Percentiles rank a stretch among this genome's conserved stretches.
Evolutionary conservation across 2,888 invertebrate species (phyloP).

Genomic region (Drosophila birchii): DNA sequence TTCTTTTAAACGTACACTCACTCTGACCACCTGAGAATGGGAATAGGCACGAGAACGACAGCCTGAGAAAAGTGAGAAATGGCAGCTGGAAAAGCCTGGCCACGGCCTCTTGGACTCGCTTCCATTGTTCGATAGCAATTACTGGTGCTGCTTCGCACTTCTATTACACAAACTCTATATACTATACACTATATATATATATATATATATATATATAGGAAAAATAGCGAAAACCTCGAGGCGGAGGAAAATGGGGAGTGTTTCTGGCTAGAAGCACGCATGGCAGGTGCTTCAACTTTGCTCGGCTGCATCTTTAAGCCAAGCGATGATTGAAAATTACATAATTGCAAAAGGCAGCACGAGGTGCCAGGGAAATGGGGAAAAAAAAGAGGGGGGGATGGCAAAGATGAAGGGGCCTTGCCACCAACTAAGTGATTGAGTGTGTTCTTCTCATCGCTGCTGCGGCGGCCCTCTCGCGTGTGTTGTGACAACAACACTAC

Average conservation of each 20-base stretch:
- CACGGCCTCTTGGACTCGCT: conserved; percentile 31
- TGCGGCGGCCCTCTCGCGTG: conserved; percentile 10
- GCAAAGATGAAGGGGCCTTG: conserved; percentile 13
- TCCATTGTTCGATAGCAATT: conserved; percentile 77
- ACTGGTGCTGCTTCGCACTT: conserved; percentile 70
- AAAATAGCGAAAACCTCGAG: conserved; percentile 13
- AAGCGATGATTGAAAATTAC: conserved; percentile 78
- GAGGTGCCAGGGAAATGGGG: conserved; percentile 13
- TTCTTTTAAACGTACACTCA: conserved; percentile 47
- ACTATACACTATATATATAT: conserved; percentile 7
- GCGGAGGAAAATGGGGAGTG: conserved; percentile 47
- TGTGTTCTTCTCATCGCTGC: conserved; percentile 7
- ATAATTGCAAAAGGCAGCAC: conserved; percentile 68
- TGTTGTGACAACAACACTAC: conserved; percentile 64
- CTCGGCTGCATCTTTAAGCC: conserved; percentile 72
- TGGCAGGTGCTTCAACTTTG: conserved; percentile 75
- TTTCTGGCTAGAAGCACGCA: conserved; percentile 36
- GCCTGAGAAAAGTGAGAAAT: conserved; percentile 31
- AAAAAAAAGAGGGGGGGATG: not conserved
- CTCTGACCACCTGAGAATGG: conserved; percentile 24
- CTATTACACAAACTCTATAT: conserved; percentile 57
- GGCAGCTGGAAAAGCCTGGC: conserved; percentile 17
- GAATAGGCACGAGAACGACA: conserved; percentile 37
- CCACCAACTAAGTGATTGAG: conserved; percentile 43
- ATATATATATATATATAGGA: conserved; percentile 8